phyloP scores from a whole-genome alignment of 2,113 vertebrate genomes.

The human region GRCh38 chr3:173975001-173975500 shows the following conservation, averaged over 20 bases:
- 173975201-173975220: background rate
- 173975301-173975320: background rate
- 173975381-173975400: background rate
- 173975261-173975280: background rate
- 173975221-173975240: background rate
- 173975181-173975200: background rate
- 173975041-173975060: background rate
- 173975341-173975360: background rate
- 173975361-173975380: background rate
- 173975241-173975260: background rate
- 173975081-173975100: background rate
- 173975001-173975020: background rate
- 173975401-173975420: background rate
- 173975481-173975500: constrained; percentile 2
- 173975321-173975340: background rate
- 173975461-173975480: background rate
- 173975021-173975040: background rate
- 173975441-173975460: background rate
- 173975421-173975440: background rate
- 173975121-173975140: background rate
- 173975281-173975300: background rate
- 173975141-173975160: background rate
- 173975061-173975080: background rate
- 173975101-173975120: background rate
- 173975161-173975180: background rate